These are phyloP conservation scores for Parambassis ranga DNA, from an alignment of 2,797 vertebrate species.

Conservation along the genomic window DNA sequence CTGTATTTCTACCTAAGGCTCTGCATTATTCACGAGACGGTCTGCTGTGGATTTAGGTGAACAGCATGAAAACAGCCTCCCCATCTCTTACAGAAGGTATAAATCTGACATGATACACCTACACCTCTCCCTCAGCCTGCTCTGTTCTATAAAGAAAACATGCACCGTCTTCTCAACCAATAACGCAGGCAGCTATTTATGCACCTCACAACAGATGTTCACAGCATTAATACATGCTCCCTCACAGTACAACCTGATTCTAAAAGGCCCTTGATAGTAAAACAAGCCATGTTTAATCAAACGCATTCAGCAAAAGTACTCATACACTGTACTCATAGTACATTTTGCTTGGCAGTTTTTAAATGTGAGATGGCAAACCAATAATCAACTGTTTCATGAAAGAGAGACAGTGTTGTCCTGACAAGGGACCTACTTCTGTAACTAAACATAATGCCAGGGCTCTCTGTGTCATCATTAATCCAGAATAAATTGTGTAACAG, in stretches of 20 bases:
- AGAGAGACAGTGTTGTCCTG: background rate
- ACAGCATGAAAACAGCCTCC: slow-evolving; percentile 60
- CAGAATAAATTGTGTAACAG: background rate
- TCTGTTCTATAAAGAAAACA: slow-evolving; percentile 18
- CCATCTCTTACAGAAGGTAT: slow-evolving; percentile 52
- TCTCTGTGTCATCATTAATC: background rate
- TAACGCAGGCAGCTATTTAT: background rate
- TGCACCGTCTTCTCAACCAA: background rate
- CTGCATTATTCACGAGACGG: slow-evolving; percentile 73
- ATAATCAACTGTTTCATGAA: background rate
- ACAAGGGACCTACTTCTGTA: background rate
- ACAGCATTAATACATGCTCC: background rate
- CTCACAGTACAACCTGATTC: background rate
- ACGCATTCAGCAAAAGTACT: background rate
- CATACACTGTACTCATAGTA: background rate
- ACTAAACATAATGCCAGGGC: background rate
- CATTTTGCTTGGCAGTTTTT: background rate
- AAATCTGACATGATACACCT: slow-evolving; percentile 62
- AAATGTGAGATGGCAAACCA: background rate
- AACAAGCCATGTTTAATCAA: background rate
- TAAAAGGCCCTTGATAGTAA: background rate
- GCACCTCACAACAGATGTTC: slow-evolving; percentile 10
- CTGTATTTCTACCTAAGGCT: slow-evolving; percentile 65
- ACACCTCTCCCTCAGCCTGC: slow-evolving; percentile 31
- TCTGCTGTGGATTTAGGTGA: slow-evolving; percentile 63